phyloP scores from a whole-genome alignment of 2,888 invertebrate genomes.

The Troides aeacus region DNA sequence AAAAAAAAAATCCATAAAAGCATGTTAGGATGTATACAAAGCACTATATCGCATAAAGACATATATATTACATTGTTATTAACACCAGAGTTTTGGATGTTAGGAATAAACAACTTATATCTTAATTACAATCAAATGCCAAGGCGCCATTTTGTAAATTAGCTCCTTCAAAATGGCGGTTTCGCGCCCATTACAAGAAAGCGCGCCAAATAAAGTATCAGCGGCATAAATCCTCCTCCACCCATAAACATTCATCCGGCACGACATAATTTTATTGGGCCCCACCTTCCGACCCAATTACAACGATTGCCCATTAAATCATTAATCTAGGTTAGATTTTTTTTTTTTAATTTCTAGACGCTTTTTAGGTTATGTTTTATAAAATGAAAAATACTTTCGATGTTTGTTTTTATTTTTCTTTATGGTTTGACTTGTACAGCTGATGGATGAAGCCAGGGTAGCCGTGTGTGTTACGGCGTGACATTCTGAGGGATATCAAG shows the following conservation, averaged over 20 bases:
- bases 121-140: constrained; percentile 18
- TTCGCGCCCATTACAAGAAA: constrained; percentile 29
- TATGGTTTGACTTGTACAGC: no score
- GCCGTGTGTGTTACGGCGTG: no score
- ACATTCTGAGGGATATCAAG: no score
- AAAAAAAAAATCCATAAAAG: no score
- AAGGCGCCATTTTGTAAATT: constrained; percentile 16
- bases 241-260: constrained; percentile 39
- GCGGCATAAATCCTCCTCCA: constrained; percentile 37
- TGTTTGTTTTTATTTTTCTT: no score
- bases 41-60: no score
- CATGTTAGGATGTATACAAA: no score
- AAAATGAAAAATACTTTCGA: no score
- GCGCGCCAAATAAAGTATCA: constrained; percentile 35
- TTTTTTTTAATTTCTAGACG: background rate
- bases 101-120: background rate
- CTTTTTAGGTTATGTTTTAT: background rate
- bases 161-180: constrained; percentile 21
- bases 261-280: constrained; percentile 36
- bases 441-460: no score
- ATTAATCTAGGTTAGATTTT: constrained; percentile 31
- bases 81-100: background rate
- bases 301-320: constrained; percentile 30
- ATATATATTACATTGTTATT: no score
- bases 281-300: constrained; percentile 37